Base-by-base conservation (phyloP, 2,113 vertebrate genomes). In the Mola mola region DNA sequence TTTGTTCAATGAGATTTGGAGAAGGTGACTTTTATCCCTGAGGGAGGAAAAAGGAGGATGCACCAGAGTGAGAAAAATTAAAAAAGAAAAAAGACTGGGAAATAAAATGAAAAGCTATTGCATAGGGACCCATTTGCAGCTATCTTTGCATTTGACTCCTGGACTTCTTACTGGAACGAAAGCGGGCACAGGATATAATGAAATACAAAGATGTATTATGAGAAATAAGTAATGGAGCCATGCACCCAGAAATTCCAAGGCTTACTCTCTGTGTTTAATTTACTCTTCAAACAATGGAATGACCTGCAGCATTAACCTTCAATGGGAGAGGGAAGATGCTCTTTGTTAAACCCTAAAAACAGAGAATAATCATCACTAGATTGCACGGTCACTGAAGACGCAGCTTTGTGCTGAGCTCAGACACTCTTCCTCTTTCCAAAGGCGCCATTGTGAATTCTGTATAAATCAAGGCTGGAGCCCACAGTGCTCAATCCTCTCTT, bases 11-110 rank as follows among this genome's bases (percentile, higher is more conserved):
- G 84, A 87, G 90, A 90, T 91, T 91, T 90, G 73, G 72, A 84
- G 89, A 91, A 91, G 88, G 89, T 93, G 88, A 91, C 85, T 90
- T 87, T 84, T 83, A 91, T 91, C 89, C 90, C 87, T 81, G 13
- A 60, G 76, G 82, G 77, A 64, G 60, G 70, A 55, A 68, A 82
- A 67, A 83, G 66, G 69, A 85, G 72, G 78, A 88, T 87, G 77
- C 81, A 87, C 59, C 76, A 63, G 64, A 72, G 42, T 13, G 33
- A 34, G 33, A 34, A 5, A 34, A 9, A 13, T 3, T 4, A 13
- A 15, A 5, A 34, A 13, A 34, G 13, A 15, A 4, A 34, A 66
- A 36, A 36, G 28, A 46, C 6, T 16, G 42, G 17, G 15, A 16
- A 16, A 50, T 60, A 62, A 63, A 70, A 82, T 61, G 34, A 82